A percentile compares a stretch with the other conserved stretches of the same genome.
phyloP scores from a whole-genome alignment of 92 coral and sea anemone genomes.

The Epizoanthus stellaris region DNA sequence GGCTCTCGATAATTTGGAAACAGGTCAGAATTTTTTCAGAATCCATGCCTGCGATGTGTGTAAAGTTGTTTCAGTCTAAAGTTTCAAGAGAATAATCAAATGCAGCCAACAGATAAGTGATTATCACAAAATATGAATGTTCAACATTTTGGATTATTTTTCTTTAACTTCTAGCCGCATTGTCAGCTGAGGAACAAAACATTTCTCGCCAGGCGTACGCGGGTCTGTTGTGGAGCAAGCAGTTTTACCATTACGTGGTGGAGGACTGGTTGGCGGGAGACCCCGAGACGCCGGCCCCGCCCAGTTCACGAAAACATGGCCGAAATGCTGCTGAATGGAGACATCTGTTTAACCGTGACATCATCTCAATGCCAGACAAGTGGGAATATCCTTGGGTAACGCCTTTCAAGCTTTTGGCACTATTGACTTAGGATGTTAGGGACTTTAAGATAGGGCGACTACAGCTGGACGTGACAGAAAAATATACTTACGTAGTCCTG shows the following conservation, averaged over 20 bases:
- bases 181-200: slow-evolving; percentile 72
- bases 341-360: slow-evolving; percentile 89
- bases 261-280: slow-evolving; percentile 94
- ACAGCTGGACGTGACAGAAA: too few species aligned
- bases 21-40: too few species aligned
- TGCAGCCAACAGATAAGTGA: neutral
- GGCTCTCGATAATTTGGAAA: too few species aligned
- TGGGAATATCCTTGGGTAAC: slow-evolving; percentile 99
- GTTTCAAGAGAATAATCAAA: neutral
- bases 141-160: neutral
- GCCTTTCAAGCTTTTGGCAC: neutral
- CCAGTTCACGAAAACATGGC: slow-evolving; percentile 71
- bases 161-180: slow-evolving; percentile 39
- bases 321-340: slow-evolving; percentile 91
- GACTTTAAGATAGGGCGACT: too few species aligned
- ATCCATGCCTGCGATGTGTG: too few species aligned
- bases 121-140: too few species aligned
- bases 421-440: neutral
- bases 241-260: slow-evolving; percentile 94
- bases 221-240: slow-evolving; percentile 97
- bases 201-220: slow-evolving; percentile 97
- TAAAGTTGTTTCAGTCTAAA: too few species aligned
- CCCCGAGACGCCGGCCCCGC: slow-evolving; percentile 85
- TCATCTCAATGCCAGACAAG: slow-evolving; percentile 98
- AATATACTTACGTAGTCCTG: too few species aligned